Evolutionary conservation across 2,888 invertebrate species (phyloP).

Genomic region (Elmis aenea): DNA sequence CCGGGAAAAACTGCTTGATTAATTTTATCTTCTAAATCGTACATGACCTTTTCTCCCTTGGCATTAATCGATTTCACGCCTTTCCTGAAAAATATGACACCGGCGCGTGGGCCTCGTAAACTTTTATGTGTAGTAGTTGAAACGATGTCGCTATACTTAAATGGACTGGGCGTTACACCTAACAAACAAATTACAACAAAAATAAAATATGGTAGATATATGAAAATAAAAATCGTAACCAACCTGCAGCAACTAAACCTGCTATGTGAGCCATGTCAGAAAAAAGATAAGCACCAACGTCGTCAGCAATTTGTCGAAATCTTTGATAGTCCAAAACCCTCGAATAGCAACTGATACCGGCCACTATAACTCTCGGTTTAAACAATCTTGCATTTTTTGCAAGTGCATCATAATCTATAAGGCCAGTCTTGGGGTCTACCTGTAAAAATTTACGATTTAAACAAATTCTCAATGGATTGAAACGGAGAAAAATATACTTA

Average conservation of each 20-base stretch:
- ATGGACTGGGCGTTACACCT: slow-evolving; percentile 81
- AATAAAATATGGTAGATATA: background rate
- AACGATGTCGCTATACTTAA: slow-evolving; percentile 87
- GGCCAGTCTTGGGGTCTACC: slow-evolving; percentile 71
- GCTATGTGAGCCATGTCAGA: slow-evolving; percentile 97
- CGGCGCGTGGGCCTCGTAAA: slow-evolving; percentile 80
- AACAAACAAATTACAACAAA: background rate
- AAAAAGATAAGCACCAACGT: slow-evolving; percentile 80
- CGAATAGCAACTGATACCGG: slow-evolving; percentile 92
- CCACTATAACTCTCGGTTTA: slow-evolving; percentile 88
- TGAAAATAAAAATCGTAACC: slow-evolving; percentile 4
- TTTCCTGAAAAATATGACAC: slow-evolving; percentile 88
- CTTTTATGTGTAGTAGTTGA: slow-evolving; percentile 96
- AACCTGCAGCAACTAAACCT: slow-evolving; percentile 84
- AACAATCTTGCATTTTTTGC: slow-evolving; percentile 78
- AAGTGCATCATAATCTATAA: slow-evolving; percentile 89
- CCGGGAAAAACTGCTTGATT: slow-evolving; percentile 90
- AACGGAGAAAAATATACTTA: slow-evolving; percentile 36
- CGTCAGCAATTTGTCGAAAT: slow-evolving; percentile 79
- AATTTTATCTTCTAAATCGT: slow-evolving; percentile 83
- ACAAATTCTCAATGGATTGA: background rate
- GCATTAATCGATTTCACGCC: slow-evolving; percentile 74
- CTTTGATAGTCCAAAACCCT: slow-evolving; percentile 86
- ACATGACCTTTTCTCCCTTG: slow-evolving; percentile 79
- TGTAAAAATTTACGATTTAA: slow-evolving; percentile 28